Evolutionary conservation across 2,113 vertebrate genomes (phyloP).

Genomic region (Acanthochromis polyacanthus): DNA sequence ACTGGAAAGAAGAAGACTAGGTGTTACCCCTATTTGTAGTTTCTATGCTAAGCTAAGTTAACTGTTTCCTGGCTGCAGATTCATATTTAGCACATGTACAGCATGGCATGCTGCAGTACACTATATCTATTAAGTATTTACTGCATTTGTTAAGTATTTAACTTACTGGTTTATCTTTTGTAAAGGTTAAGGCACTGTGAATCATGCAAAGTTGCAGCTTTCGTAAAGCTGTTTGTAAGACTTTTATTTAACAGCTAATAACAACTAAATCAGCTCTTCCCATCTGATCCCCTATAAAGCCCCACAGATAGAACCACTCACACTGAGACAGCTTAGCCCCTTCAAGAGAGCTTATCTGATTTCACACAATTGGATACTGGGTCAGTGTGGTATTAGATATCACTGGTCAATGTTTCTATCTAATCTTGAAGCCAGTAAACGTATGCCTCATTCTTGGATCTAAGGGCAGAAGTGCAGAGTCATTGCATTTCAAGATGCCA

Average conservation of each 20-base stretch:
- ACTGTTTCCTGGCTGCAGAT: not conserved
- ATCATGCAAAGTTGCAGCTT: conserved; percentile 38
- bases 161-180: not conserved
- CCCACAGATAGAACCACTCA: conserved; percentile 64
- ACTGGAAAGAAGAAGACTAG: not conserved
- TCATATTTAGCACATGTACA: not conserved
- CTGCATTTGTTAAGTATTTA: not conserved
- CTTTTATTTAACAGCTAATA: conserved; percentile 63
- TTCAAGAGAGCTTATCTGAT: conserved; percentile 76
- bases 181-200: conserved; percentile 25
- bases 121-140: not conserved
- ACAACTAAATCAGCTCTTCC: conserved; percentile 68
- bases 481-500: conserved; percentile 42
- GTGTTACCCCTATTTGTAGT: not conserved
- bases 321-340: conserved; percentile 67
- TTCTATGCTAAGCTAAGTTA: conserved; percentile 1
- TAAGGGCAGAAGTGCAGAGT: conserved; percentile 42
- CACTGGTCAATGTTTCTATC: conserved; percentile 67
- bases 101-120: not conserved
- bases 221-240: conserved; percentile 35
- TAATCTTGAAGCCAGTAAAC: conserved; percentile 69
- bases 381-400: conserved; percentile 70
- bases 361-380: conserved; percentile 74
- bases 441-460: conserved; percentile 22
- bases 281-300: conserved; percentile 67